Evolutionary conservation across 2,888 invertebrate genomes (phyloP), one percentile per base, ranked within the genome.

Genomic region (Nemurella pictetii): DNA sequence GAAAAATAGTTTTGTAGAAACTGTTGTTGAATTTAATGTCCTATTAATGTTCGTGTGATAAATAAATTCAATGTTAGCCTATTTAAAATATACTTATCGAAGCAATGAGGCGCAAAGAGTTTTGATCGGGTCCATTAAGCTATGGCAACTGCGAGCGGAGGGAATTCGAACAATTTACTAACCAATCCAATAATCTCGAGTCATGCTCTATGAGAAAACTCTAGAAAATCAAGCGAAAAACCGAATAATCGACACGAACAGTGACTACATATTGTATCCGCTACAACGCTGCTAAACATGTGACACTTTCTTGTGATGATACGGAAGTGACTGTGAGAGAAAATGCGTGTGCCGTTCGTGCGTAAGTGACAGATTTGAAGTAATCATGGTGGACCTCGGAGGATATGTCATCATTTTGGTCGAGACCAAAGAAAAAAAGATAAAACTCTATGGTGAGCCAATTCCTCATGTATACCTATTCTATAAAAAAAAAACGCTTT

Each of bases 331-430:
- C n/a, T n/a, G n/a, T n/a, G n/a, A 7, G 85, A 29, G 82, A 26
- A 32, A 55, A 81, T 84, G 82, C 80, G 74, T 73, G 80, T 20
- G 82, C 26, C 12, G 80, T 72, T 85, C 20, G 85, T 74, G 85
- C 75, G 85, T 83, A 74, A 32, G 86, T 32, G 85, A 28, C 75
- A 73, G n/a, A 80, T 81, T 81, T 32, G 25, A 26, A 81, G 84
- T n/a, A n/a, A 90, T 88, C 87, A 94, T 95, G 92, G 97, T 98
- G 90, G 97, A 98, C 93, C 93, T 98, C 90, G 97, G 97, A 89
- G 98, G 98, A 89, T 98, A 98, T 92, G 97, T 98, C 90, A 97
- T 98, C 90, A 97, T 98, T 90, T 93, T 98, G 90, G 97, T 97
- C 88, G 97, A 97, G 92, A 96, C 97, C 89, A 96, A 96, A 91